These are phyloP conservation scores for Montipora foliosa DNA, from an alignment of 64 coral and sea anemone species.

Conservation along the genomic window DNA sequence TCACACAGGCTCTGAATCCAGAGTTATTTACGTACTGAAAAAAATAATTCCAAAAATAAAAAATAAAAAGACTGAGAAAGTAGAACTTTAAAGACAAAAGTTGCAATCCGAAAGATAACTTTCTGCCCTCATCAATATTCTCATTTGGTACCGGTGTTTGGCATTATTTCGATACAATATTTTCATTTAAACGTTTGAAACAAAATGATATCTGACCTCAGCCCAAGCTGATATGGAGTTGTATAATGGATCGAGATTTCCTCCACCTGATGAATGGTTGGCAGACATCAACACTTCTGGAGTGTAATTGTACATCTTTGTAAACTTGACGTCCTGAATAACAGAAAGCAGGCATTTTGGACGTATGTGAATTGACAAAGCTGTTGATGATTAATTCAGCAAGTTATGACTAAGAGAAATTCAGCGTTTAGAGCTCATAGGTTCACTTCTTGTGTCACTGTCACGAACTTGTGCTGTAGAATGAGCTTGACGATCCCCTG, in stretches of 20 bases:
- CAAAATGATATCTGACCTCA: conserved; percentile 16
- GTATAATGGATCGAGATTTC: conserved; percentile 52
- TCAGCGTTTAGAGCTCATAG: too few relatives aligned
- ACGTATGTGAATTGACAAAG: too few relatives aligned
- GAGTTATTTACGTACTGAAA: conserved; percentile 41
- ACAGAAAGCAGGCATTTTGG: neutral
- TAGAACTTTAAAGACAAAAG: neutral
- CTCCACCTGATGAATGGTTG: conserved; percentile 59
- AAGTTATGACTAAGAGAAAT: too few relatives aligned
- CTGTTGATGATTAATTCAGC: too few relatives aligned
- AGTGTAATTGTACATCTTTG: conserved; percentile 59
- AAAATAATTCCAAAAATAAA: neutral
- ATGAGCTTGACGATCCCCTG: too few relatives aligned
- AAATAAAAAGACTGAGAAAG: neutral
- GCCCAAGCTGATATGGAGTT: conserved; percentile 68
- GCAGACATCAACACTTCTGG: conserved; percentile 51
- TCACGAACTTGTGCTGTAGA: too few relatives aligned
- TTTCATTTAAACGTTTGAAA: neutral
- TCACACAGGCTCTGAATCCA: conserved; percentile 52
- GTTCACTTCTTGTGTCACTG: too few relatives aligned
- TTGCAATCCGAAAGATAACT: too few relatives aligned
- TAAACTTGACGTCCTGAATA: conserved; percentile 49
- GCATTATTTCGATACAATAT: too few relatives aligned
- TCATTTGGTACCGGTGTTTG: too few relatives aligned
- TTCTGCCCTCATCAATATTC: too few relatives aligned